These are phyloP conservation scores for Spodoptera frugiperda DNA, from an alignment of 1,140 invertebrate species.

Conservation along the genomic window DNA sequence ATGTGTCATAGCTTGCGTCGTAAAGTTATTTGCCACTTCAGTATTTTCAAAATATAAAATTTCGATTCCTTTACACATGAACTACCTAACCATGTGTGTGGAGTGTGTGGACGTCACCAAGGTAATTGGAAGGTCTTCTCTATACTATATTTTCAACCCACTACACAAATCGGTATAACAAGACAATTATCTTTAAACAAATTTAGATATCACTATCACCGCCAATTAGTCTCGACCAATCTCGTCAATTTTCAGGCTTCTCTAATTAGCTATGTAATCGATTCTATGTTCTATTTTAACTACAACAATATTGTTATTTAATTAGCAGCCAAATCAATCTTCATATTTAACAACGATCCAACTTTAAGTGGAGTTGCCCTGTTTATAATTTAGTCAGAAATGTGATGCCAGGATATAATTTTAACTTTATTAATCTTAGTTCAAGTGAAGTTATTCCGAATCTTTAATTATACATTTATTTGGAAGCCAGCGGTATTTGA, in stretches of 20 bases:
- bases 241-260: neutral
- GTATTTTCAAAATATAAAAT: too few species aligned
- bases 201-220: neutral
- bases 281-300: conserved; percentile 1
- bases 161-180: too few species aligned
- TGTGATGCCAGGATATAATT: conserved; percentile 5
- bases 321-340: conserved; percentile 3
- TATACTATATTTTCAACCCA: too few species aligned
- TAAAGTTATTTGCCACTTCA: too few species aligned
- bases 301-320: neutral
- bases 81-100: too few species aligned
- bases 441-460: conserved; percentile 18
- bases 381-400: conserved; percentile 25
- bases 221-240: neutral
- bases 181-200: too few species aligned
- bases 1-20: too few species aligned
- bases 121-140: too few species aligned
- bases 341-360: conserved; percentile 3
- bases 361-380: conserved; percentile 22
- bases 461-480: conserved; percentile 39
- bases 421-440: conserved; percentile 33
- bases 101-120: too few species aligned
- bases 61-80: neutral
- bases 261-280: neutral
- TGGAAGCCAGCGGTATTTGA: neutral